Conservation (phyloP, 2,888 invertebrate genomes). For the Brachyptera putata region DNA sequence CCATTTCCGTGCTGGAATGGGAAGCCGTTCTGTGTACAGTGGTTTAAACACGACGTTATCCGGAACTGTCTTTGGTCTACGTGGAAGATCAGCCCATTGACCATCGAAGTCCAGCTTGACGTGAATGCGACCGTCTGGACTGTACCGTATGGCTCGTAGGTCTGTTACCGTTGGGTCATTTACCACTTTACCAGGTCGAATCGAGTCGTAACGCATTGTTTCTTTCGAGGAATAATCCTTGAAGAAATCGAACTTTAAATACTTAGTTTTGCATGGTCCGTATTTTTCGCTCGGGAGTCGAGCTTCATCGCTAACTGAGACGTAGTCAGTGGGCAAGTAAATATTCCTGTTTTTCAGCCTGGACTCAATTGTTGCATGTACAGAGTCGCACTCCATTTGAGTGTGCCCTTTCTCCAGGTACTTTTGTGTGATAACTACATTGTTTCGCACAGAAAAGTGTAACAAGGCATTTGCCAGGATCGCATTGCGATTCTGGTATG, state of each 20-base stretch:
- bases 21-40: neutral
- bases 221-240: neutral
- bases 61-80: neutral
- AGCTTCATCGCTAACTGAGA: constrained; percentile 32
- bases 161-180: constrained; percentile 35
- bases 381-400: constrained; percentile 40
- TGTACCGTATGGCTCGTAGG: constrained; percentile 32
- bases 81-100: constrained; percentile 18
- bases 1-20: constrained; percentile 29
- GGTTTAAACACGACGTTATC: neutral
- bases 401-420: neutral
- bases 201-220: constrained; percentile 26
- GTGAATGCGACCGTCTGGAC: neutral
- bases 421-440: constrained; percentile 21
- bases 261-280: neutral
- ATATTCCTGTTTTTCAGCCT: constrained; percentile 38
- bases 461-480: constrained; percentile 37
- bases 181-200: constrained; percentile 34
- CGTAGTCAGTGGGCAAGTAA: constrained; percentile 12
- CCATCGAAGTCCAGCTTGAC: neutral
- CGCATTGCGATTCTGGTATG: constrained; percentile 34
- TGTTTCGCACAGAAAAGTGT: constrained; percentile 33
- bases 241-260: neutral
- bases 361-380: constrained; percentile 41
- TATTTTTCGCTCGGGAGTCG: neutral